A percentile compares a stretch with the other conserved stretches of the same genome.
Evolutionary conservation across 1,140 invertebrate genomes (phyloP).

Genomic region (Drosophila mojavensis): DNA sequence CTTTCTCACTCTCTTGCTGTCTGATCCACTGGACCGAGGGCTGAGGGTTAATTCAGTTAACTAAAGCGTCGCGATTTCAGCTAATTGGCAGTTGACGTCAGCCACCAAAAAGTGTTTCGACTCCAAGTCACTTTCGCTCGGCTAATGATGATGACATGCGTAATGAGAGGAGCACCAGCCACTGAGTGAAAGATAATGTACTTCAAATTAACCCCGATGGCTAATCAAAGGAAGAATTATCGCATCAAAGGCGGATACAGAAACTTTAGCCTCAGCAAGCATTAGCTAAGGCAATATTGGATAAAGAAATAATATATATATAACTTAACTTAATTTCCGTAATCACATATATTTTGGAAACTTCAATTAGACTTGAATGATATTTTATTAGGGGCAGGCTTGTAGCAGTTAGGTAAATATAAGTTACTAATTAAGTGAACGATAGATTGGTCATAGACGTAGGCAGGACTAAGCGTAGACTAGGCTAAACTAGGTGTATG

Average conservation of each 20-base stretch:
- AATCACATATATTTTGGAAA: background rate
- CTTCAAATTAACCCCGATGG: constrained; percentile 35
- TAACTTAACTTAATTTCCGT: background rate
- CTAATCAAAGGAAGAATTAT: constrained; percentile 14
- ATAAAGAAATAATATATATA: background rate
- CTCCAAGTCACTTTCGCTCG: constrained; percentile 19
- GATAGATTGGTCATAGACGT: no score
- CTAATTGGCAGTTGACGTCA: constrained; percentile 57
- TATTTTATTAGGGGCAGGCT: background rate
- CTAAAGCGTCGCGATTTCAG: constrained; percentile 37
- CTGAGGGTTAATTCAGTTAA: constrained; percentile 46
- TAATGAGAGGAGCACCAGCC: constrained; percentile 25
- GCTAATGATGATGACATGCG: constrained; percentile 49
- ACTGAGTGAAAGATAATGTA: constrained; percentile 38
- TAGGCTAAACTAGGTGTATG: no score
- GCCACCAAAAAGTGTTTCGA: constrained; percentile 39
- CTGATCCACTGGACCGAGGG: constrained; percentile 15
- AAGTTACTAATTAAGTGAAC: no score
- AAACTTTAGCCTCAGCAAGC: background rate
- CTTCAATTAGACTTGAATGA: background rate
- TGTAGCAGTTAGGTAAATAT: background rate
- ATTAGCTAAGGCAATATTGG: background rate
- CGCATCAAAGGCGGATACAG: background rate
- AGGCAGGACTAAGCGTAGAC: no score
- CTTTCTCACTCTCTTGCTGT: background rate